Conservation (phyloP, 2,888 invertebrate genomes). For the Heteromyza rotundicornis region DNA sequence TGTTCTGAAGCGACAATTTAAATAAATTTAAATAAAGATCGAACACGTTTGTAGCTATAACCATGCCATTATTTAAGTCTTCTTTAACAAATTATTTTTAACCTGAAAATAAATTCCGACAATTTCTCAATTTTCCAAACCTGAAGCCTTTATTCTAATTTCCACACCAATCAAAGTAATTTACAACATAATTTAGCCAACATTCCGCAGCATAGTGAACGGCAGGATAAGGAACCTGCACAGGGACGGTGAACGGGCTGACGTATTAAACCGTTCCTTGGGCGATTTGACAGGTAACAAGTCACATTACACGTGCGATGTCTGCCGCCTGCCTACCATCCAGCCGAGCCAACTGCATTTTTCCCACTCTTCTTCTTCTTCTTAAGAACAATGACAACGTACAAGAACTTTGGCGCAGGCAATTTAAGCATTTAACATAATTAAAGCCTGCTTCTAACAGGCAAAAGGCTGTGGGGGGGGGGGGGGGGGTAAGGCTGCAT, state of each 20-base stretch:
- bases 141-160: not conserved
- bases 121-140: too few relatives aligned
- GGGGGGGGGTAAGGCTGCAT: not conserved
- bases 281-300: slow-evolving; percentile 32
- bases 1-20: too few relatives aligned
- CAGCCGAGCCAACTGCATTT: not conserved
- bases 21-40: too few relatives aligned
- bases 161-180: not conserved
- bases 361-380: too few relatives aligned
- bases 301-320: slow-evolving; percentile 36
- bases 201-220: not conserved
- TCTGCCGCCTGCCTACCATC: slow-evolving; percentile 29
- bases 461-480: too few relatives aligned
- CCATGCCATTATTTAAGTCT: too few relatives aligned
- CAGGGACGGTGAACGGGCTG: not conserved
- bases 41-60: too few relatives aligned
- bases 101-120: too few relatives aligned
- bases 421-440: slow-evolving; percentile 4
- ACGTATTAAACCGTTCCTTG: not conserved
- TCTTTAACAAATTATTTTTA: too few relatives aligned
- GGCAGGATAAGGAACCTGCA: too few relatives aligned
- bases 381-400: not conserved
- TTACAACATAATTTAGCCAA: not conserved
- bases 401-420: not conserved
- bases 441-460: not conserved